Evolutionary conservation across 2,113 vertebrate species (phyloP).

Genomic region (Cyprinodon brontotheroides): DNA sequence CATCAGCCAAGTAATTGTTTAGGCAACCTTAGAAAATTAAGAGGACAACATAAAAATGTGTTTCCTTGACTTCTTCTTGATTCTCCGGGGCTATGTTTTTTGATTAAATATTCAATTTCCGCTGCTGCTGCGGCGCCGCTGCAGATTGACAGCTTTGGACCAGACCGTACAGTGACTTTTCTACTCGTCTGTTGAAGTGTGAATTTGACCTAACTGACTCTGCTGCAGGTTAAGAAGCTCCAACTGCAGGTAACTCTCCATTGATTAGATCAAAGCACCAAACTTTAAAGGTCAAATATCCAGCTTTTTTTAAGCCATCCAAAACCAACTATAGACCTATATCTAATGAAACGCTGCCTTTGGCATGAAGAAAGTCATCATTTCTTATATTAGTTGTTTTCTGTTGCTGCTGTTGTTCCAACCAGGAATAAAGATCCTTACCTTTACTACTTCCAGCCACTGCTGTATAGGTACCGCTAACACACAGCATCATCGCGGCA

Average conservation of each 20-base stretch:
- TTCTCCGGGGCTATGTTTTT: conserved; percentile 40
- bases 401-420: no score
- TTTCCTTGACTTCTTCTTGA: conserved; percentile 29
- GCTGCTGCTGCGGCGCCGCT: conserved; percentile 8
- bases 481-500: no score
- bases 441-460: no score
- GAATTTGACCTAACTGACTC: background rate
- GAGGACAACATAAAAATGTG: conserved; percentile 67
- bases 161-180: background rate
- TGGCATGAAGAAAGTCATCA: no score
- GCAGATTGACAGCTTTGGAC: conserved; percentile 33
- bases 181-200: background rate
- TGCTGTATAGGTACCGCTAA: no score
- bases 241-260: background rate
- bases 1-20: conserved; percentile 77
- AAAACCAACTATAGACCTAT: no score
- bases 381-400: no score
- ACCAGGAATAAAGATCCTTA: no score
- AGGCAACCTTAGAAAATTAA: conserved; percentile 76
- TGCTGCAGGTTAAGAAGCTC: background rate
- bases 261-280: background rate
- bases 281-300: background rate
- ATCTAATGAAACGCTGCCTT: no score
- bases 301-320: no score
- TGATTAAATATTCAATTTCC: conserved; percentile 51